Evolutionary conservation across 2,888 invertebrate species (phyloP), one percentile per base, ranked within the genome.

Genomic region (Sarcophaga caerulescens): DNA sequence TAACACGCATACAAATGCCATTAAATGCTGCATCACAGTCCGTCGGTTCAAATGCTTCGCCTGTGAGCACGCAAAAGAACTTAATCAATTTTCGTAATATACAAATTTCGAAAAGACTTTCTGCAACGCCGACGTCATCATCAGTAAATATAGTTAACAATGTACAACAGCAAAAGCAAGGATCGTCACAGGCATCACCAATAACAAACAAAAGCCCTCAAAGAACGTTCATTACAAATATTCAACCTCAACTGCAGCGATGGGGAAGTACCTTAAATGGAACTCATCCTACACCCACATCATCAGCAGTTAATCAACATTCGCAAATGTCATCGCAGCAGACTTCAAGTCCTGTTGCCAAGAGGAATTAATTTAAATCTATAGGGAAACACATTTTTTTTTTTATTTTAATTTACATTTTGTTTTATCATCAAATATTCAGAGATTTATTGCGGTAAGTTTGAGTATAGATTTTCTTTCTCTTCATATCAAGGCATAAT

Each of bases 171-270:
- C 12, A n/a, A 35, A 21, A 23, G n/a, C 21, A 57, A 21, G 10
- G 25, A 21, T 4, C 66, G 12, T 60, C 35, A 12, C 74, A 76
- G 66, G 23, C 75, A 44, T 12, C 79, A 23, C 14, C 77, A 62
- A 52, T 79, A 45, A n/a, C 57, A 59, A 84, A 71, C 45, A 79
- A 80, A 23, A 85, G 73, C 17, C 69, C 84, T 44, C 81, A 79
- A 11, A 78, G 79, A 14, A 63, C 79, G 0, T 83, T 62, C 52
- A 73, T 85, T 59, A 44, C 79, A 35, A 86, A 71, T 63, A 66
- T 86, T 45, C 86, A 86, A 59, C 84, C 84, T 2, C 84, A 84
- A 35, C n/a, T 84, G 25, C 84, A 84, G 52, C 84, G 84, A 4
- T 84, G 84, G 84, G 79, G 79, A 4, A 80, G 84, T 80, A 70